These are phyloP conservation scores for Thymallus thymallus DNA, from an alignment of 2,113 vertebrate species.

Conservation along the genomic window DNA sequence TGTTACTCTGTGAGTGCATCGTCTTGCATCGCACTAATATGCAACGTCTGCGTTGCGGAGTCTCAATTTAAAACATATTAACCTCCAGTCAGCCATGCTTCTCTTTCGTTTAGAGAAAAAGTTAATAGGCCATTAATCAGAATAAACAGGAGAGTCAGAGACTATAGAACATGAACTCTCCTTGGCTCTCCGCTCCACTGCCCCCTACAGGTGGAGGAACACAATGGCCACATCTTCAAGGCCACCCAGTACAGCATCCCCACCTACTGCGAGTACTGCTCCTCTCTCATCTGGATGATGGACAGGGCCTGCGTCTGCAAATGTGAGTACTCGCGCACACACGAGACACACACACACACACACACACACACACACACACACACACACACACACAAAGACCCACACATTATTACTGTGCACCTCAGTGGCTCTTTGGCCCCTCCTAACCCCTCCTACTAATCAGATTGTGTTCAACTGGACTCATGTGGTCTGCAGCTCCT, in stretches of 20 bases:
- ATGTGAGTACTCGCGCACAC: constrained; percentile 74
- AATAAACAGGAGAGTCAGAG: background rate
- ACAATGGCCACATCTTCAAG: constrained; percentile 98
- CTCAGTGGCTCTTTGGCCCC: constrained; percentile 15
- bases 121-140: background rate
- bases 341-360: background rate
- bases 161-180: background rate
- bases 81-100: background rate
- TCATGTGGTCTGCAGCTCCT: constrained; percentile 61
- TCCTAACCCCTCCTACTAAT: constrained; percentile 58
- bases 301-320: constrained; percentile 97
- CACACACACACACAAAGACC: background rate
- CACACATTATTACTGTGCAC: background rate
- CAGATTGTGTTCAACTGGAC: constrained; percentile 71
- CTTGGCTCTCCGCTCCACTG: constrained; percentile 29
- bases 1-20: too few relatives aligned
- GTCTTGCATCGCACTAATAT: too few relatives aligned
- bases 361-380: background rate
- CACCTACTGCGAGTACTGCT: constrained; percentile 97
- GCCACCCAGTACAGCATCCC: constrained; percentile 98
- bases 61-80: too few relatives aligned
- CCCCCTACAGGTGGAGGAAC: constrained; percentile 87
- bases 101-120: constrained; percentile 8
- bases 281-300: constrained; percentile 99
- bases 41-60: too few relatives aligned